Evolutionary conservation across 2,797 vertebrate species (phyloP), one percentile per base, ranked within the genome.

Genomic region (Mycteria americana): DNA sequence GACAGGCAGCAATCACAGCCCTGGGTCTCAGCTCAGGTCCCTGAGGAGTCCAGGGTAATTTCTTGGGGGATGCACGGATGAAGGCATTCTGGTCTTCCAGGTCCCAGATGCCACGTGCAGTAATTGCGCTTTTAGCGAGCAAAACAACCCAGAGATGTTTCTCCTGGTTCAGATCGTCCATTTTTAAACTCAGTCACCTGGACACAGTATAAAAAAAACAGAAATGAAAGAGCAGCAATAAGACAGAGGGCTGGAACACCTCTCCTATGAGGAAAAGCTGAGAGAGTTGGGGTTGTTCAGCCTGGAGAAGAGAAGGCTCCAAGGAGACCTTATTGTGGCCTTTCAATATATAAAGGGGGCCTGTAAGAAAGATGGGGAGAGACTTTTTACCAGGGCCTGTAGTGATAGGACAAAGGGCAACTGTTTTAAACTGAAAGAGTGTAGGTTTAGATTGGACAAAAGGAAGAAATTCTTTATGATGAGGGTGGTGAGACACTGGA

Each of bases 311-410:
- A 76, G 76, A 64, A 80, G 22, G 59, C 12, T 56, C 3, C 0
- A 0, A 10, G 22, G 5, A 37, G 3, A 80, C 59, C 7, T 33
- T 57, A 35, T 7, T 6, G 43, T 2, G 1, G 8, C 35, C 31
- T 57, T 65, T 3, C 51, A 43, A 6, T 43, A 22, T 2, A 2
- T 45, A 21, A 70, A 72, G 11, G 11, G 25, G 17, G 3, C 21
- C 4, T 43, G 41, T 2, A 6, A 22, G 50, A 50, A 56, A 72
- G 35, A 27, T 12, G 35, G 13, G 3, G 19, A 72, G 9, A 15
- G 18, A 1, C n/a, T 43, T 28, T 65, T 65, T 45, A 57, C 9
- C 33, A 56, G 43, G 2, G 10, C 8, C 5, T 28, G 15, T 28
- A 43, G 67, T 5, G 28, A 45, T 3, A 17, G 51, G 18, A 33